Evolutionary conservation across 1,140 invertebrate species (phyloP), one percentile per base, ranked within the genome.

Genomic region (Bombus waltoni): DNA sequence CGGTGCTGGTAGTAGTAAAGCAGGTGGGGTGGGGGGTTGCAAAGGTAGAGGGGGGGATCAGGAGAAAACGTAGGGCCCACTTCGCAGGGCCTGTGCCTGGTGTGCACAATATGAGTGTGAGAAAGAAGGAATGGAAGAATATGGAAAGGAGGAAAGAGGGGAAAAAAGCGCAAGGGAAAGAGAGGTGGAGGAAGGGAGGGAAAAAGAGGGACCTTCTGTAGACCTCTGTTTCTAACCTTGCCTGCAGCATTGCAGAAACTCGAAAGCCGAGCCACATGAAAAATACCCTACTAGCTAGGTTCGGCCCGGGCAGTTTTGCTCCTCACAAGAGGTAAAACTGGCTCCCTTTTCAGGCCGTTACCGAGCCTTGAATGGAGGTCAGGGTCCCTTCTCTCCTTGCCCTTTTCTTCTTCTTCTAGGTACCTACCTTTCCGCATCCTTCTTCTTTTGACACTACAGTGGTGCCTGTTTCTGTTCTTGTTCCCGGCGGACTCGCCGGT

Each of bases 201-300:
- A 62, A 42, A 65, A 62, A 79, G 78, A 74, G 47, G 82, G 65
- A 18, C 76, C 57, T 86, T 81, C 77, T 74, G 77, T 59, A 65
- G 57, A 38, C 66, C 66, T 70, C 73, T 80, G 59, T 40, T 38
- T 78, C 87, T 68, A 79, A 81, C 68, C 65, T 68, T 47, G 35
- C 44, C 70, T 85, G 80, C 81, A 86, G 86, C 80, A 75, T 90
- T 88, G 85, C 83, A 88, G 83, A 90, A 91, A 89, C 88, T 85
- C 89, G 89, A 90, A 92, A 93, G 88, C 90, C 90, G 81, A 87
- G 74, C 85, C 80, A 18, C 47, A 90, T 87, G 86, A 89, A 92
- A 91, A 86, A 81, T 87, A 86, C 82, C 75, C 86, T 87, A 88
- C 91, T 92, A 93, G 92, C 93, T 93, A 80, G 92, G 71, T 70